These are phyloP conservation scores for Melanocharis versteri DNA, from an alignment of 2,113 vertebrate species.

Conservation along the genomic window DNA sequence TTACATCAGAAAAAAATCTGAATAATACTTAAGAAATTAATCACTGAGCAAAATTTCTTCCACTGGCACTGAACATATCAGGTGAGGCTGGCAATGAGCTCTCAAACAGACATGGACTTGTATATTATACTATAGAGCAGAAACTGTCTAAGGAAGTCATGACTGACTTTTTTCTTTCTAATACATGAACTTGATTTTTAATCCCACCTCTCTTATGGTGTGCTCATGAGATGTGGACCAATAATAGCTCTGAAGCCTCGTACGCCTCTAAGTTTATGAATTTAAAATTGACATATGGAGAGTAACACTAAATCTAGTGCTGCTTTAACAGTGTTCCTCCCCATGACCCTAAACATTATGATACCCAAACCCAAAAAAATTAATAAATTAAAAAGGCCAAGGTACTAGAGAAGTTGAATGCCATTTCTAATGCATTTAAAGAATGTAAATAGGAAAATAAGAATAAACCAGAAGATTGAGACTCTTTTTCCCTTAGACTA, in stretches of 20 bases:
- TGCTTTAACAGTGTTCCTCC: not conserved
- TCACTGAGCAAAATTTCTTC: not conserved
- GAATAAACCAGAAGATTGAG: conserved; percentile 46
- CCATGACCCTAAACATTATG: not conserved
- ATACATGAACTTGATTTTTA: not conserved
- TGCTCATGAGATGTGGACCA: not conserved
- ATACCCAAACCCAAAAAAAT: not conserved
- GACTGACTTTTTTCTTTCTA: not conserved
- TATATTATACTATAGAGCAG: not conserved
- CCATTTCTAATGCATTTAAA: conserved; percentile 9
- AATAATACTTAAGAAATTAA: not conserved
- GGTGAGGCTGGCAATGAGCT: not conserved
- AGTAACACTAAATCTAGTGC: not conserved
- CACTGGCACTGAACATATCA: fast-evolving
- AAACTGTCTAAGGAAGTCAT: not conserved
- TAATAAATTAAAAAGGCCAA: not conserved
- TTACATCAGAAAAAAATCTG: conserved; percentile 29
- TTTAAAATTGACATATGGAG: not conserved
- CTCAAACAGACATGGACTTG: not conserved
- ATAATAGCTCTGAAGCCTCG: not conserved
- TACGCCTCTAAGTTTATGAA: not conserved
- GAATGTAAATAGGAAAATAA: conserved; percentile 58
- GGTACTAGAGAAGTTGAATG: not conserved
- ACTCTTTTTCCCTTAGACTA: conserved; percentile 51
- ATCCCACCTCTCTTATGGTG: not conserved